Evolutionary conservation across 2,113 vertebrate species (phyloP).

Genomic region (Rhineura floridana): DNA sequence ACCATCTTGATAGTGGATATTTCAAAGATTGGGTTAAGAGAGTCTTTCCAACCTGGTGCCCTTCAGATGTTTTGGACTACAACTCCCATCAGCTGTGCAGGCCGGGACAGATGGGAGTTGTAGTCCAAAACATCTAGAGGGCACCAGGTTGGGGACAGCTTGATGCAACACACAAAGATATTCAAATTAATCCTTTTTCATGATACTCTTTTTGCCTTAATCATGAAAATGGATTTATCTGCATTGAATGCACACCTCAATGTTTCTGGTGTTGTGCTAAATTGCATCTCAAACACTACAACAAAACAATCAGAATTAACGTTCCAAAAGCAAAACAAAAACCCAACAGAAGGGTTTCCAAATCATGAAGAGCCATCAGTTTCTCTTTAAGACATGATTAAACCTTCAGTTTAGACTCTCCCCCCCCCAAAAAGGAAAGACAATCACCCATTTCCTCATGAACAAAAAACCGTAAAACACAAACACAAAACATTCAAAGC

Average conservation of each 20-base stretch:
- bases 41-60: too few relatives aligned
- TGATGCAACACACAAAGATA: too few relatives aligned
- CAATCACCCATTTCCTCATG: not conserved
- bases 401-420: not conserved
- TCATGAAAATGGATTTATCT: not conserved
- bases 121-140: too few relatives aligned
- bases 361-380: too few relatives aligned
- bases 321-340: not conserved
- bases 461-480: not conserved
- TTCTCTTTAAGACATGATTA: not conserved
- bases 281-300: not conserved
- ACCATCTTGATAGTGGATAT: not conserved
- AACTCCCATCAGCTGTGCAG: too few relatives aligned
- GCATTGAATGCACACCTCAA: too few relatives aligned
- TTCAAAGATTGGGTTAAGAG: not conserved
- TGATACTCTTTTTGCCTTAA: too few relatives aligned
- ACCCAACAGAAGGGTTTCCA: not conserved
- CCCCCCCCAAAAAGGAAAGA: not conserved
- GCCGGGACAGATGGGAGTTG: too few relatives aligned
- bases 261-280: not conserved
- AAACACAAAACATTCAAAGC: not conserved
- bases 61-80: too few relatives aligned
- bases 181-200: too few relatives aligned
- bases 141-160: too few relatives aligned
- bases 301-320: not conserved